phyloP scores from a whole-genome alignment of 2,113 vertebrate genomes.

The Oncorhynchus gorbuscha region DNA sequence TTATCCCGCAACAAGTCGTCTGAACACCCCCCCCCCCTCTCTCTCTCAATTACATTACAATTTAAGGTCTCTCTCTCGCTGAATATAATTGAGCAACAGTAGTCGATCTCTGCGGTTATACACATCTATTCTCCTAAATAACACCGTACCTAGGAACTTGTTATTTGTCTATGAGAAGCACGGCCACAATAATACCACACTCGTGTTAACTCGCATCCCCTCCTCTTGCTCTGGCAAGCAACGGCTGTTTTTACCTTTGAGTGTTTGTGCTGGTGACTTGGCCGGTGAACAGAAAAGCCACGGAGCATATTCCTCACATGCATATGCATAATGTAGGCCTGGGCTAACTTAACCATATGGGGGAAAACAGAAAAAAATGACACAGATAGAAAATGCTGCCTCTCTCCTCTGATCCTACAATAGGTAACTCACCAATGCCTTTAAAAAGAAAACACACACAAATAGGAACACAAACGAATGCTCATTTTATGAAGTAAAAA shows the following conservation, averaged over 20 bases:
- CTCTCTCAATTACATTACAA: too few species aligned
- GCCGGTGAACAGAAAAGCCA: constrained; percentile 15
- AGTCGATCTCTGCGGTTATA: not conserved
- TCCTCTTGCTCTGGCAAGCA: constrained; percentile 33
- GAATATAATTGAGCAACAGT: not conserved
- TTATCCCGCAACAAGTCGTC: not conserved
- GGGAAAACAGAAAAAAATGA: not conserved
- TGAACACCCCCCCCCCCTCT: too few species aligned
- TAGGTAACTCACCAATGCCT: too few species aligned
- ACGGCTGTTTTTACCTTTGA: constrained; percentile 39
- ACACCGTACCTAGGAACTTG: constrained; percentile 14
- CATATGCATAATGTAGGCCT: not conserved
- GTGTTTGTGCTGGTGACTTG: constrained; percentile 33
- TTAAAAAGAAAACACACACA: too few species aligned
- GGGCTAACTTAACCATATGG: not conserved
- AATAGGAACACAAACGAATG: too few species aligned
- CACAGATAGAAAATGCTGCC: too few species aligned
- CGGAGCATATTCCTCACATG: not conserved
- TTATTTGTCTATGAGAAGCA: constrained; percentile 31
- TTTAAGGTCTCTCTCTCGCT: not conserved
- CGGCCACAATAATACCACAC: constrained; percentile 37
- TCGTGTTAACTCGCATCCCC: constrained; percentile 43
- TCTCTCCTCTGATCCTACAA: too few species aligned
- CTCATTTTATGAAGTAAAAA: too few species aligned
- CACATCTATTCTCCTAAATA: not conserved